Base-by-base conservation (phyloP, 1,140 invertebrate species). In the Globodera rostochiensis region DNA sequence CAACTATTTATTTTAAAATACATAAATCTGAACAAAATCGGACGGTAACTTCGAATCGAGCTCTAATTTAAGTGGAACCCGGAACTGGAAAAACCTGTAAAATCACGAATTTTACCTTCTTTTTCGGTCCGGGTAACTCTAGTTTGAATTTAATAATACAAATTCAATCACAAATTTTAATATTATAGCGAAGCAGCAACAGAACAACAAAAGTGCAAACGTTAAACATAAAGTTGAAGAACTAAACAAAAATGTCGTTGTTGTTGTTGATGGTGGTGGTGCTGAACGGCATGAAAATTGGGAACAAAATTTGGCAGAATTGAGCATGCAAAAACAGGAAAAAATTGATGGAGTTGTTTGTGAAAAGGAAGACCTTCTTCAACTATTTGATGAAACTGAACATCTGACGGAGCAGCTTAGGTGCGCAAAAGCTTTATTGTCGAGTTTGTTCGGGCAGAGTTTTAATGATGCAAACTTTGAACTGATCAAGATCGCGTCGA, bases 351-450 rank as follows among this genome's bases (percentile, higher is more conserved):
- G 11, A 74, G 73, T 4, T 75, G 8, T 50, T 78, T 25, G 21
- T 78, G 49, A 45, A 15, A 25, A 8, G 8, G 64, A 21, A 6
- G 5, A 67, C 19, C 21, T 78, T 5, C 21, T 78, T 47, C 64
- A 69, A 15, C 70, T 78, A 7, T 3, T 78, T 45, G 76, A 78
- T 67, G 76, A 67, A 25, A 67, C 64, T 69, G 76, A 78, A 21
- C 53, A 50, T 46, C 46, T 50, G 21, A 64, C 66, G 0, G 76
- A 78, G 70, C 13, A 36, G 3, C 64, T 78, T 64, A 71, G 76
- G 76, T 78, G 45, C 15, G 47, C 6, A 21, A 8, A 3, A n/a
- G 1, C 0, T 15, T 60, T 60, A 1, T 53, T 9, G 50, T 1
- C 50, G 3, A 53, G 4, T 8, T 9, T 53, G 67, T 1, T 9